A percentile compares a stretch with the other conserved stretches of the same genome.
These are phyloP conservation scores for Lamellibrachia columna DNA, from an alignment of 2,888 invertebrate species.

Conservation along the genomic window DNA sequence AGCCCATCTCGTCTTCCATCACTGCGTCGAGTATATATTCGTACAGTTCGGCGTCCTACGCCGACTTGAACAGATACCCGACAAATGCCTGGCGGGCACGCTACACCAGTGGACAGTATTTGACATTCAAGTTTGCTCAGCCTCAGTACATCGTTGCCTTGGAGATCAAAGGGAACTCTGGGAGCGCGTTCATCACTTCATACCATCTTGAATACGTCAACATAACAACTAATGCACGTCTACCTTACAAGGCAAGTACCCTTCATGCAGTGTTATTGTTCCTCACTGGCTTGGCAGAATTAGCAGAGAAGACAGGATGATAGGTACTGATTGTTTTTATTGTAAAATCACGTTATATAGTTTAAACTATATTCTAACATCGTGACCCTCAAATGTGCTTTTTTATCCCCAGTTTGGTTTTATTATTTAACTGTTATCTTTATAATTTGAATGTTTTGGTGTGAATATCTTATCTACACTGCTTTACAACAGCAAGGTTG, in stretches of 20 bases:
- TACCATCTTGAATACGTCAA: neutral
- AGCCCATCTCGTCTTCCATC: neutral
- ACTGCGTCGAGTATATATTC: neutral
- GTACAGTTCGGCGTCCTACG: neutral
- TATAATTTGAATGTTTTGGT: no score
- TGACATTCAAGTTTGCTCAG: neutral
- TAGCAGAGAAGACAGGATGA: no score
- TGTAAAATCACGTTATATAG: no score
- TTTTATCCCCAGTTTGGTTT: no score
- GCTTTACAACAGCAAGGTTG: no score
- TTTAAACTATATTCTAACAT: no score
- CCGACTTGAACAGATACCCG: neutral
- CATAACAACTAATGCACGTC: neutral
- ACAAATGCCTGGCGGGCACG: neutral
- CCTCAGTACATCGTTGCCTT: neutral
- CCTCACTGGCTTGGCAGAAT: neutral
- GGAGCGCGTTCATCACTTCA: neutral
- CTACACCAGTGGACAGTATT: neutral
- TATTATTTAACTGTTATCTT: no score
- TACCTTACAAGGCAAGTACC: neutral
- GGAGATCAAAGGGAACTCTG: conserved; percentile 16
- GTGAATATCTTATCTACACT: no score
- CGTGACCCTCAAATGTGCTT: no score
- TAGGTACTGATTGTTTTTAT: no score
- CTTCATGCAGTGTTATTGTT: neutral